Evolutionary conservation across 2,797 vertebrate genomes (phyloP).

Genomic region (Tragelaphus oryx): DNA sequence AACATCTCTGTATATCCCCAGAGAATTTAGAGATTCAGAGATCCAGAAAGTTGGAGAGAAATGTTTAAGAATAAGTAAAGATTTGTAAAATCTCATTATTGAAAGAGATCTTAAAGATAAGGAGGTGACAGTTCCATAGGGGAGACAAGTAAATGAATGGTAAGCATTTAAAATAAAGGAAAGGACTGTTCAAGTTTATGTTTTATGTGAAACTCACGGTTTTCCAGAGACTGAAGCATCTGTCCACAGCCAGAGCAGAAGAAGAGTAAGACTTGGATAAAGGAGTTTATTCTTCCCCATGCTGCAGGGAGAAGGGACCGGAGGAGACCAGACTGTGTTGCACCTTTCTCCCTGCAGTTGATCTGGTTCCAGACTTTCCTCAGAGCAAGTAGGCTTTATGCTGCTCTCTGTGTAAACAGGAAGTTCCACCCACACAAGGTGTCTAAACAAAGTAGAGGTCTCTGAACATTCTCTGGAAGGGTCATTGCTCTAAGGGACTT

Average conservation of each 20-base stretch:
- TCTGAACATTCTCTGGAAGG: conserved; percentile 40
- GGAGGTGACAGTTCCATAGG: not conserved
- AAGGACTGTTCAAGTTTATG: not conserved
- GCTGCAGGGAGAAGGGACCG: not conserved
- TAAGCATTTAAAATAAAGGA: not conserved
- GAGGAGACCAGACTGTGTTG: not conserved
- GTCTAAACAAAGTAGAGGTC: conserved; percentile 63
- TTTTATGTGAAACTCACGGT: conserved; percentile 59
- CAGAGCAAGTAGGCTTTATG: conserved; percentile 43
- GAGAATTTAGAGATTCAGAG: not conserved
- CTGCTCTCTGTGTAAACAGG: conserved; percentile 47
- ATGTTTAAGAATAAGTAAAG: not conserved
- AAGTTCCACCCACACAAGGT: conserved; percentile 63
- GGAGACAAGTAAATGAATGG: not conserved
- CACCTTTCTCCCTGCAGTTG: not conserved
- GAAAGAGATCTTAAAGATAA: not conserved
- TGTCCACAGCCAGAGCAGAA: conserved; percentile 37
- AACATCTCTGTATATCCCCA: not conserved
- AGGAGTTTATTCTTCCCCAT: conserved; percentile 55
- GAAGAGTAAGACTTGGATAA: not conserved
- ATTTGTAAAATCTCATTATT: not conserved
- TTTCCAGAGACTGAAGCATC: not conserved
- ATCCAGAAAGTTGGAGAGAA: not conserved
- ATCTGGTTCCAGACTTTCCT: not conserved
- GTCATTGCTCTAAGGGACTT: conserved; percentile 42